phyloP scores from a whole-genome alignment of 1,140 invertebrate species.

The Procambarus virginalis region DNA sequence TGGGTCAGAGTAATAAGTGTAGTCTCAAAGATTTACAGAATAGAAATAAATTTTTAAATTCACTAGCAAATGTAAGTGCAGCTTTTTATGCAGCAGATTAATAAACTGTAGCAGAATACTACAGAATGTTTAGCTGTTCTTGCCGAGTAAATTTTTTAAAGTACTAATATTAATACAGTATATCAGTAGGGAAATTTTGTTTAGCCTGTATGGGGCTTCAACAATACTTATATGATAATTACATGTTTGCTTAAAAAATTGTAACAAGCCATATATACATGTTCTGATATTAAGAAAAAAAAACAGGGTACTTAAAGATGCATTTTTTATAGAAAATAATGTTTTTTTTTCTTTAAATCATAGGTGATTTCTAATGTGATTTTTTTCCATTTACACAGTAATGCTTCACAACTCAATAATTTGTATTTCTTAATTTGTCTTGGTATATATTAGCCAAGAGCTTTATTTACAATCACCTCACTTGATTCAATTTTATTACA shows the following conservation, averaged over 20 bases:
- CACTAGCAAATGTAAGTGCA: background rate
- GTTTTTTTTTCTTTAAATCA: background rate
- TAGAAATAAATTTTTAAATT: slow-evolving; percentile 1
- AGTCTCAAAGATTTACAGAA: background rate
- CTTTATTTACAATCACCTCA: background rate
- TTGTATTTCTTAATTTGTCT: background rate
- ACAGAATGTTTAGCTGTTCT: background rate
- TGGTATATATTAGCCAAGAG: background rate
- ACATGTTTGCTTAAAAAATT: background rate
- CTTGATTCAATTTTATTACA: background rate
- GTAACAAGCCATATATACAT: background rate
- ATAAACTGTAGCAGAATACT: background rate
- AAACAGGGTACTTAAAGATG: background rate
- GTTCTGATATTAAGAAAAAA: background rate
- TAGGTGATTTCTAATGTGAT: too few species aligned
- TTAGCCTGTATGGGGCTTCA: background rate
- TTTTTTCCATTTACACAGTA: too few species aligned
- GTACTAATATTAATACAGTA: background rate
- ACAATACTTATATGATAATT: background rate
- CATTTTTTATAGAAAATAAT: background rate
- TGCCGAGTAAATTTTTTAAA: background rate
- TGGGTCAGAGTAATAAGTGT: slow-evolving; percentile 11
- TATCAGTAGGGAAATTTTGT: background rate
- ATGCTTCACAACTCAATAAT: background rate
- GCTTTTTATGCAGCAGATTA: background rate